Evolutionary conservation across 1,140 invertebrate species (phyloP), one percentile per base, ranked within the genome.

Genomic region (Calosoma granatense): DNA sequence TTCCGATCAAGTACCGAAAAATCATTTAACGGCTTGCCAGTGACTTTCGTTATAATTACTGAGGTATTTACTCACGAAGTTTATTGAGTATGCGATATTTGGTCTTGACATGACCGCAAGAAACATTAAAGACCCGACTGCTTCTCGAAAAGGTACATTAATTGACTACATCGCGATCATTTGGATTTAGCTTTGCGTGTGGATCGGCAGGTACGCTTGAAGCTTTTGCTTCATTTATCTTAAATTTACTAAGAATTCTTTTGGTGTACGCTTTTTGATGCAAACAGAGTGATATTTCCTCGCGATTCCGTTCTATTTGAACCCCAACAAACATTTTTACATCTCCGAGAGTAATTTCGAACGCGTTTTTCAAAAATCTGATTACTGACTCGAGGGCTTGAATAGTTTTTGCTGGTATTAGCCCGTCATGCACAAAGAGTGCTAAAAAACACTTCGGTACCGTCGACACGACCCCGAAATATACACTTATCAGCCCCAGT

Each of bases 1-100:
- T 75, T 22, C 67, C 70, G 57, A 71, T 73, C 6, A 80, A 53
- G 57, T 76, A 75, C 20, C 65, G 41, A 2, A 74, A 56, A 2
- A 76, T 67, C 62, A 59, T 59, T 74, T 70, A 2, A 66, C 68
- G 36, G 62, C 63, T 30, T 12, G 53, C 67, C 67, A 69, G 61
- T 75, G 67, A 1, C 47, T n/a, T 51, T 53, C 20, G 11, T 43
- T 55, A 12, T 56, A 67, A 36, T 62, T 59, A 11, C 60, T 6
- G 63, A 65, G 60, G 66, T n/a, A 72, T 54, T 58, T 62, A 57
- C 58, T 63, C 39, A 67, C 52, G 19, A 58, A 21, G 56, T 56
- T 67, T 0, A 77, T 73, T 4, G 70, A 64, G 57, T 62, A 74
- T 6, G 66, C 51, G 21, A 76, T 69, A 62, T 77, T 74, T 30